Evolutionary conservation across 2,888 invertebrate species (phyloP).

Genomic region (Ramazzottius varieornatus): DNA sequence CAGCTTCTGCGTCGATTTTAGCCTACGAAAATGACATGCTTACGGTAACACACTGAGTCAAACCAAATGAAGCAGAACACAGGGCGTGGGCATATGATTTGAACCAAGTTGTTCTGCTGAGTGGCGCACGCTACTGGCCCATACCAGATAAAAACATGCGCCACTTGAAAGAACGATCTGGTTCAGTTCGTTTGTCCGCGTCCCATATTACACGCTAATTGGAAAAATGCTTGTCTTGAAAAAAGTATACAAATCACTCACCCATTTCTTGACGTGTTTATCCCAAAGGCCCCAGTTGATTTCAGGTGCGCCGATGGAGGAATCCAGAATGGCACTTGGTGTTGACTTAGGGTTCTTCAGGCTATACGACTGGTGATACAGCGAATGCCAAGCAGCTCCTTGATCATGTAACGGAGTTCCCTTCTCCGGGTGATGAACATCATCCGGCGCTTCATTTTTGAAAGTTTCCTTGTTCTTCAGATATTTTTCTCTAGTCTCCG

Average conservation of each 20-base stretch:
- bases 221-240: too few species aligned
- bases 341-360: not conserved
- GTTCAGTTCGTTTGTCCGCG: too few species aligned
- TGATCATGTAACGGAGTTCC: not conserved
- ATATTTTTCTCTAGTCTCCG: not conserved
- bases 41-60: too few species aligned
- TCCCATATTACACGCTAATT: too few species aligned
- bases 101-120: too few species aligned
- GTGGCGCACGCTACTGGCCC: too few species aligned
- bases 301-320: not conserved
- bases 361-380: not conserved
- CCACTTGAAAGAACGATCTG: too few species aligned
- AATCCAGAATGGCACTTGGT: not conserved
- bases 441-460: not conserved
- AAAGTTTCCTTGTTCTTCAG: not conserved
- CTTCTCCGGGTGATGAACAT: not conserved
- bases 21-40: too few species aligned
- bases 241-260: too few species aligned
- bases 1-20: not conserved
- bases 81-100: too few species aligned
- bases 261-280: not conserved
- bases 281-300: not conserved
- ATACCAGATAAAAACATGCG: too few species aligned
- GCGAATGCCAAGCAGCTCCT: not conserved
- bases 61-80: too few species aligned